Conservation (phyloP, 2,888 invertebrate genomes). For the Junonia oenone region DNA sequence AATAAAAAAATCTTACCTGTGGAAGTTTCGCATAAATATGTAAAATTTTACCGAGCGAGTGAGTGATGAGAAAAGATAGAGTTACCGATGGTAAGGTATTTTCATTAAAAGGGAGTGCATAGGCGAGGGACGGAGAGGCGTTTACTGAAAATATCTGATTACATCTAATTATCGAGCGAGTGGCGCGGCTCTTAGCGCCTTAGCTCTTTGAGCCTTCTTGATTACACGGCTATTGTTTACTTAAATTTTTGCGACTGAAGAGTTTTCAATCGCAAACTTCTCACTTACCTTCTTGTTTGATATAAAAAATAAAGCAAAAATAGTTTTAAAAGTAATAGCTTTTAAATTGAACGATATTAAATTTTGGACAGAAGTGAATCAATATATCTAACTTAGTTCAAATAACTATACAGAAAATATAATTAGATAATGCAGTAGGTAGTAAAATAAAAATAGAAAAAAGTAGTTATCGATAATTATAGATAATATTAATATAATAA, state of each 20-base stretch:
- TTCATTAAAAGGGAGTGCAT: constrained; percentile 67
- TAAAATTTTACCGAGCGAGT: constrained; percentile 16
- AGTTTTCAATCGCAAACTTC: constrained; percentile 31
- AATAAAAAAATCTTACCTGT: background rate
- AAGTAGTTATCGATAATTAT: too few relatives aligned
- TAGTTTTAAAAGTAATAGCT: too few relatives aligned
- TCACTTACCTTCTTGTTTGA: background rate
- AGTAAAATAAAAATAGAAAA: too few relatives aligned
- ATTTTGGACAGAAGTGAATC: too few relatives aligned
- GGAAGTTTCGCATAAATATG: background rate
- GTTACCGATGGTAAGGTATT: constrained; percentile 41
- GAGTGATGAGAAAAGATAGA: constrained; percentile 18
- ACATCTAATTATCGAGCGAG: constrained; percentile 73
- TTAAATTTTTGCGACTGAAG: constrained; percentile 26
- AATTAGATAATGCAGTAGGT: too few relatives aligned
- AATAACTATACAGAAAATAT: too few relatives aligned
- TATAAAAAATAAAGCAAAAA: background rate
- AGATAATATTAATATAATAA: background rate
- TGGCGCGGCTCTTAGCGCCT: constrained; percentile 42
- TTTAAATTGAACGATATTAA: too few relatives aligned
- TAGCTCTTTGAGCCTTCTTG: constrained; percentile 42
- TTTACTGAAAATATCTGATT: constrained; percentile 78
- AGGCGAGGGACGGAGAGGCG: constrained; percentile 50
- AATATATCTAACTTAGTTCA: too few relatives aligned
- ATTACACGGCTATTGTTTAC: constrained; percentile 64